Conservation (phyloP, 2,113 vertebrate species). For the Odontesthes bonariensis region DNA sequence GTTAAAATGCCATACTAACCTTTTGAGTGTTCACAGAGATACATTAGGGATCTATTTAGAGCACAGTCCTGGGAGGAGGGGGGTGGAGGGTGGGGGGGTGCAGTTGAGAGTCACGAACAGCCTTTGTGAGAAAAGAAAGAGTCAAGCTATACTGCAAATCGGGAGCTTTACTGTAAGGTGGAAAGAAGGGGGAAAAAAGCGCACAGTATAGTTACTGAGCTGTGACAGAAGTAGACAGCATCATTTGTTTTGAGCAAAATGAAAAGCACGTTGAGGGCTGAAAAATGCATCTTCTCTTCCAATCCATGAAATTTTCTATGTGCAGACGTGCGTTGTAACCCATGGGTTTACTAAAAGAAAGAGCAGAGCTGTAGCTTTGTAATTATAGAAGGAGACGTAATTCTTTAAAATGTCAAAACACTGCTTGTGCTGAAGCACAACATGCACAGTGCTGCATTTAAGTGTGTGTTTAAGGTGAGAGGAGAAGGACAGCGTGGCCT, state of each 20-base stretch:
- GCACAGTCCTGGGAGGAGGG: conserved; percentile 41
- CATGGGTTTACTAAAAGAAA: not conserved
- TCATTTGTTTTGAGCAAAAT: conserved; percentile 55
- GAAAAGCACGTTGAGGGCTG: conserved; percentile 49
- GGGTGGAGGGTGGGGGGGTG: conserved; percentile 40
- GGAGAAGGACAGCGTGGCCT: conserved; percentile 59
- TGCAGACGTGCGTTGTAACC: not conserved
- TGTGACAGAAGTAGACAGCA: not conserved
- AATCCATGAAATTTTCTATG: conserved; percentile 5
- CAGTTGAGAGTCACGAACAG: conserved; percentile 30
- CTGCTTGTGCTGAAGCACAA: not conserved
- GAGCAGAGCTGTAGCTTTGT: not conserved
- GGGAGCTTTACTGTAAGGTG: not conserved
- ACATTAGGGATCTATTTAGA: conserved; percentile 69
- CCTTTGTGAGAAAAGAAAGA: conserved; percentile 14
- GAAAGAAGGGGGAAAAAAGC: not conserved
- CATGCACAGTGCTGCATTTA: conserved; percentile 12
- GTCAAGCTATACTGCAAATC: conserved; percentile 15
- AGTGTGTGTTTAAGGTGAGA: conserved; percentile 29
- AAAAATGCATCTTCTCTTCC: conserved; percentile 59
- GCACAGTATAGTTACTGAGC: not conserved
- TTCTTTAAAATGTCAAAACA: not conserved
- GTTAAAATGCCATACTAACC: conserved; percentile 65
- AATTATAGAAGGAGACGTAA: not conserved
- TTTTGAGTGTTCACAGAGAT: conserved; percentile 54